Conservation (phyloP, 2,113 vertebrate genomes). For the Podarcis cretensis region DNA sequence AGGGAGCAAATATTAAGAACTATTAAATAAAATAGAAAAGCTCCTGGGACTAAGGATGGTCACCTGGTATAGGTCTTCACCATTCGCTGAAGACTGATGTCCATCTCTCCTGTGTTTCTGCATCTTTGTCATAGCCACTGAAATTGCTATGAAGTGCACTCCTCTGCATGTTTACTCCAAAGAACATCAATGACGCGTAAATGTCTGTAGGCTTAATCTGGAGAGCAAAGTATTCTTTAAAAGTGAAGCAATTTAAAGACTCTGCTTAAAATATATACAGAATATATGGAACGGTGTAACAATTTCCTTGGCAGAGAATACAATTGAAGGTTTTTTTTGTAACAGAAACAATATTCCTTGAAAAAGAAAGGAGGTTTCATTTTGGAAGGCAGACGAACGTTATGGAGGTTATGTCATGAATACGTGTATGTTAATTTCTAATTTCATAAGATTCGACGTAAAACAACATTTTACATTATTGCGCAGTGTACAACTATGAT, state of each 20-base stretch:
- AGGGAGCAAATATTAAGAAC: background rate
- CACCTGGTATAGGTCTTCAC: background rate
- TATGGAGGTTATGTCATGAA: background rate
- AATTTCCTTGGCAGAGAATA: constrained; percentile 58
- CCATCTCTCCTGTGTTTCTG: constrained; percentile 19
- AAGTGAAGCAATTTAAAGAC: constrained; percentile 40
- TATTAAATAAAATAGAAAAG: background rate
- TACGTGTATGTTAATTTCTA: background rate
- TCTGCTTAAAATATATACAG: constrained; percentile 37
- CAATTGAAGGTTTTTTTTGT: constrained; percentile 43
- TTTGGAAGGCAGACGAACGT: no score
- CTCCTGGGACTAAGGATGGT: background rate
- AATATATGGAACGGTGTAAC: constrained; percentile 53
- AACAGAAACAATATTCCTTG: constrained; percentile 41
- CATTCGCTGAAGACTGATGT: background rate
- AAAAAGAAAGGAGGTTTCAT: constrained; percentile 29
- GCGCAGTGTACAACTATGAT: constrained; percentile 13
- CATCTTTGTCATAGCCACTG: background rate
- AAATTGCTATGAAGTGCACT: background rate
- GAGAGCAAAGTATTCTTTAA: constrained; percentile 25
- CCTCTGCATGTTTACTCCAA: no score
- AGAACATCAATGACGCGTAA: no score
- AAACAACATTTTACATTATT: background rate
- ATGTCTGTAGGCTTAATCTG: background rate
- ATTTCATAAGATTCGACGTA: constrained; percentile 42